Conservation (phyloP, 1,140 invertebrate genomes). For the Whitmania pigra region DNA sequence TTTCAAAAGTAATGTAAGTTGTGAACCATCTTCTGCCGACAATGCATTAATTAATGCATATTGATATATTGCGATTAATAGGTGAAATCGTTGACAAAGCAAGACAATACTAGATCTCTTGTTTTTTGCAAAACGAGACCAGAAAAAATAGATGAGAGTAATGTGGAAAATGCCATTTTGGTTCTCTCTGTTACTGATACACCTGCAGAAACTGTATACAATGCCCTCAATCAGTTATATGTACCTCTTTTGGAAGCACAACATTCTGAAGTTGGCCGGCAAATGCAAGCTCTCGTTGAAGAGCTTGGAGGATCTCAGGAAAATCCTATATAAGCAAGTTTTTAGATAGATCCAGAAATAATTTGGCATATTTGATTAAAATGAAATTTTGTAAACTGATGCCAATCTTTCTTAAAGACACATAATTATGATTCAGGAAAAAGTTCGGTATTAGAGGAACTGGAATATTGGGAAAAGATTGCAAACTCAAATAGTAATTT, state of each 20-base stretch:
- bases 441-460: too few relatives aligned
- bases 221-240: slow-evolving; percentile 1
- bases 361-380: background rate
- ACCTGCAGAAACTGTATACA: background rate
- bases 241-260: background rate
- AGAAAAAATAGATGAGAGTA: background rate
- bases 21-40: too few relatives aligned
- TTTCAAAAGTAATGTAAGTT: too few relatives aligned
- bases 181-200: background rate
- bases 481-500: too few relatives aligned
- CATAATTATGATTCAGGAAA: too few relatives aligned
- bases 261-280: background rate
- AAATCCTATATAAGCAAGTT: background rate
- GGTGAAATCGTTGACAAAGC: background rate
- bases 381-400: background rate
- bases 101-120: background rate
- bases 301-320: background rate
- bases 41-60: too few relatives aligned
- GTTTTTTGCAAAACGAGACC: slow-evolving; percentile 7
- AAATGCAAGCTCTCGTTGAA: background rate
- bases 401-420: background rate
- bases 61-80: background rate
- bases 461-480: too few relatives aligned
- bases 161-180: background rate
- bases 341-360: background rate